These are phyloP conservation scores for Rutpela maculata DNA, from an alignment of 2,888 invertebrate species.

Conservation along the genomic window DNA sequence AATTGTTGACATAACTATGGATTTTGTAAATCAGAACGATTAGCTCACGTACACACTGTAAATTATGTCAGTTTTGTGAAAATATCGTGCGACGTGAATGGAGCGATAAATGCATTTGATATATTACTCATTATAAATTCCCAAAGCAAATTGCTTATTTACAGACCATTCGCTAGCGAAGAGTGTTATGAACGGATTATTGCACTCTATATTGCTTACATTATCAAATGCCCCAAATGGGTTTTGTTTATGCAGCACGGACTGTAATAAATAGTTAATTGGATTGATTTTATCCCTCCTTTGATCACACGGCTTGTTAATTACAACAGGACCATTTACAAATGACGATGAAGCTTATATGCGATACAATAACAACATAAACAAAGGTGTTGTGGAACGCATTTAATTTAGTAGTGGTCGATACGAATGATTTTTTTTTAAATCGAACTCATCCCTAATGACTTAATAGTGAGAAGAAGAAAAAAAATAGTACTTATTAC, in stretches of 20 bases:
- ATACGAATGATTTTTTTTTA: too few species aligned
- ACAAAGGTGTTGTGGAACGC: too few species aligned
- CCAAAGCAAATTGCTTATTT: slow-evolving; percentile 20
- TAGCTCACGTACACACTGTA: background rate
- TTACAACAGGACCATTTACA: background rate
- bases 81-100: background rate
- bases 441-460: too few species aligned
- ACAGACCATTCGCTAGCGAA: background rate
- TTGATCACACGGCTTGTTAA: background rate
- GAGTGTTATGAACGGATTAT: slow-evolving; percentile 1
- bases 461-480: too few species aligned
- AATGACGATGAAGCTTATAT: background rate
- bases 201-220: slow-evolving; percentile 1
- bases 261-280: slow-evolving; percentile 8
- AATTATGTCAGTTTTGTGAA: background rate
- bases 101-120: slow-evolving; percentile 7
- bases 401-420: too few species aligned
- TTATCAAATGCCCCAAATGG: slow-evolving; percentile 13
- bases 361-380: background rate
- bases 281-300: background rate
- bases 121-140: slow-evolving; percentile 9
- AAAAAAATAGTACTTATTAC: too few species aligned
- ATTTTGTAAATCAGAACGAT: too few species aligned
- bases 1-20: too few species aligned
- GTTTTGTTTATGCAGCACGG: background rate